phyloP scores from a whole-genome alignment of 2,113 vertebrate genomes.

The Pterocles gutturalis region DNA sequence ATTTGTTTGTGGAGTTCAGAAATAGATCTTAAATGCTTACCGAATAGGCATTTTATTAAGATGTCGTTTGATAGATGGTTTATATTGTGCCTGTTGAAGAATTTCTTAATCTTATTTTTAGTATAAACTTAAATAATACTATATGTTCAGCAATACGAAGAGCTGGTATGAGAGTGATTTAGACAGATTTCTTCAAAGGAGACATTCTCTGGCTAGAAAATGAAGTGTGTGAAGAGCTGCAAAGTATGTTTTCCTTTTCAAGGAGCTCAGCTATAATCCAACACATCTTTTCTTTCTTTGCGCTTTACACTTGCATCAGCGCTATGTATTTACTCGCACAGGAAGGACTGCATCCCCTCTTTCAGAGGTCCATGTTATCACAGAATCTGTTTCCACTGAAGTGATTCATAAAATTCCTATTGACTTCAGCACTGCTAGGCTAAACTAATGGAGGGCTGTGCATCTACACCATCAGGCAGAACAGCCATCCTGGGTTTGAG shows the following conservation, averaged over 20 bases:
- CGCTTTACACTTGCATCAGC: accelerated
- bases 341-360: background rate
- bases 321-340: background rate
- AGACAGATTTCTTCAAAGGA: background rate
- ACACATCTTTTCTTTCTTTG: background rate
- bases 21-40: background rate
- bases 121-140: background rate
- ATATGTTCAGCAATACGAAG: background rate
- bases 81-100: background rate
- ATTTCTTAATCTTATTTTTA: background rate
- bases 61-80: background rate
- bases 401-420: background rate
- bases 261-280: background rate
- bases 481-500: accelerated
- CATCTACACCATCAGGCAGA: background rate
- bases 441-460: background rate
- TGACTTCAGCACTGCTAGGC: background rate
- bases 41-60: background rate
- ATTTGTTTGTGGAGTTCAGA: background rate
- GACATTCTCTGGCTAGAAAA: background rate
- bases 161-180: background rate
- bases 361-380: background rate
- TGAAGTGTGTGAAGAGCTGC: background rate
- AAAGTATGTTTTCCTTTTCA: background rate
- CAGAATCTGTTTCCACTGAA: conserved; percentile 1